These are phyloP conservation scores for Leptestheria dahalacensis DNA, from an alignment of 1,140 invertebrate species.

Conservation along the genomic window DNA sequence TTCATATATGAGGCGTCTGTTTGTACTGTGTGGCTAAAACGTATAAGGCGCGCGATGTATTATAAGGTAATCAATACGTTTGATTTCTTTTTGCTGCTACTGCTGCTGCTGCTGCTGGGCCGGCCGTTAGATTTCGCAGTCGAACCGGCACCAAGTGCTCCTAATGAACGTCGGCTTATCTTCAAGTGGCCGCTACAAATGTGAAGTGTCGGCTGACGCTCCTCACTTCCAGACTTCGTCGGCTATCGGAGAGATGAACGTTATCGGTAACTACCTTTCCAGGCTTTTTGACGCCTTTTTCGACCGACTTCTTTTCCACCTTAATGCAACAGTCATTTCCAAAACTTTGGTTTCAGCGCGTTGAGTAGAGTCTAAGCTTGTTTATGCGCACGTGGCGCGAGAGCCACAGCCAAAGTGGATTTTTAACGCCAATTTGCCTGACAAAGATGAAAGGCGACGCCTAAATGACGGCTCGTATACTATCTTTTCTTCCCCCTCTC, in stretches of 20 bases:
- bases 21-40: background rate
- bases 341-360: no score
- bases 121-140: background rate
- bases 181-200: conserved; percentile 23
- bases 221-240: conserved; percentile 22
- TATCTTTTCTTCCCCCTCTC: no score
- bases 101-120: background rate
- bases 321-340: no score
- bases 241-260: conserved; percentile 11
- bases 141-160: background rate
- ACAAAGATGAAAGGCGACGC: no score
- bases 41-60: background rate
- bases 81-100: background rate
- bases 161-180: background rate
- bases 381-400: no score
- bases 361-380: no score
- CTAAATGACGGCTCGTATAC: no score
- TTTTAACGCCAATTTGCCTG: no score
- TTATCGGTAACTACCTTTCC: no score
- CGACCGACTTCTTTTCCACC: no score
- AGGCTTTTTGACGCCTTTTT: no score
- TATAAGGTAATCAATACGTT: background rate
- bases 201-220: conserved; percentile 27
- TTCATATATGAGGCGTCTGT: background rate
- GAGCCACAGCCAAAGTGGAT: no score